Evolutionary conservation across 1,140 invertebrate species (phyloP).

Genomic region (Delia radicum): DNA sequence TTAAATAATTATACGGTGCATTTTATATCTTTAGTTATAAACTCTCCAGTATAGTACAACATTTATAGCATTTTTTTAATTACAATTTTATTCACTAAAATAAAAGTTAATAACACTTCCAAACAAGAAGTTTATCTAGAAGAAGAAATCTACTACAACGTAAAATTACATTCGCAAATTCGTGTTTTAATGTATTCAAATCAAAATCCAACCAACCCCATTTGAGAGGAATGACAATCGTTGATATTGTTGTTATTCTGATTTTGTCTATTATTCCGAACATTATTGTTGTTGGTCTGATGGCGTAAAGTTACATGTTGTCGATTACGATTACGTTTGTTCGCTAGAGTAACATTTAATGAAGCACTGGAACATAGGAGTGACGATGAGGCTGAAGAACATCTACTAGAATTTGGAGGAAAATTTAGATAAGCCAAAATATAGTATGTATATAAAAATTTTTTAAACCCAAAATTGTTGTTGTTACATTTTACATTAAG

Average conservation of each 20-base stretch:
- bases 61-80: too few relatives aligned
- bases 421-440: too few relatives aligned
- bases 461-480: too few relatives aligned
- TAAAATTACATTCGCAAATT: neutral
- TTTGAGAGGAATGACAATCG: neutral
- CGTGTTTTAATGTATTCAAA: neutral
- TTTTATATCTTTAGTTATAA: too few relatives aligned
- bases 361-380: constrained; percentile 10
- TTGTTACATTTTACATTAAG: too few relatives aligned
- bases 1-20: too few relatives aligned
- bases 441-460: neutral
- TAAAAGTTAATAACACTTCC: too few relatives aligned
- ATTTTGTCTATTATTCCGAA: neutral
- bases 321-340: neutral
- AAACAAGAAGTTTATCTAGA: too few relatives aligned
- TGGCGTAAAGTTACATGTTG: neutral
- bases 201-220: neutral
- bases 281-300: neutral
- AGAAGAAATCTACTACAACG: too few relatives aligned
- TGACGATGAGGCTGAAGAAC: constrained; percentile 13
- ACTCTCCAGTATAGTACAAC: too few relatives aligned
- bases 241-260: neutral
- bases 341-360: neutral
- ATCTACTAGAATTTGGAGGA: constrained; percentile 7
- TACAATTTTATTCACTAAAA: too few relatives aligned